These are phyloP conservation scores for Pantherophis alleghaniensis DNA, from an alignment of 2,797 vertebrate genomes.

Conservation along the genomic window DNA sequence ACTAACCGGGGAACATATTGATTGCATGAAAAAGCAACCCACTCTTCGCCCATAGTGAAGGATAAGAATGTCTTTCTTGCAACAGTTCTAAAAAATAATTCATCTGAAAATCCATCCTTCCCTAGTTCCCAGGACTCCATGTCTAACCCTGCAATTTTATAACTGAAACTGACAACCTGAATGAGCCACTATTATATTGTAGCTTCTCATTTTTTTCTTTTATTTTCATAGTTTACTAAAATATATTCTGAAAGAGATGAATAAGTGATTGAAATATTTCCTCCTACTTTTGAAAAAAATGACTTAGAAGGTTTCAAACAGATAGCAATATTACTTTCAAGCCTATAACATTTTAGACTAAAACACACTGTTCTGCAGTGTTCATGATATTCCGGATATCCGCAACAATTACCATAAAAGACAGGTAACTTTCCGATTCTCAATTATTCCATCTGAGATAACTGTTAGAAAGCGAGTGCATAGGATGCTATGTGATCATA, in stretches of 20 bases:
- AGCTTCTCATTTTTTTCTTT: conserved; percentile 55
- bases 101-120: background rate
- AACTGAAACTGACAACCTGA: conserved; percentile 58
- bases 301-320: background rate
- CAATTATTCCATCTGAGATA: background rate
- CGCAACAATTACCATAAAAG: background rate
- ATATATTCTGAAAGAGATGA: conserved; percentile 24
- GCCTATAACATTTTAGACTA: background rate
- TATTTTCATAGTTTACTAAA: conserved; percentile 26
- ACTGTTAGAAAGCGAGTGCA: background rate
- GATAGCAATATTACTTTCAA: background rate
- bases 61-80: background rate
- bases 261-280: background rate
- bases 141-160: conserved; percentile 56
- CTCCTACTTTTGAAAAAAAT: background rate
- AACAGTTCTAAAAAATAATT: background rate
- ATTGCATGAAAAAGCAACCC: background rate
- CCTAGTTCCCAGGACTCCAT: conserved; percentile 26
- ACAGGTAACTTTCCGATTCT: background rate
- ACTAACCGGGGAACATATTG: background rate
- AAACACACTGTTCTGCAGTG: background rate
- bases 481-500: background rate
- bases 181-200: conserved; percentile 66
- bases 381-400: background rate
- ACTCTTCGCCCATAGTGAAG: background rate